A percentile compares a stretch with the other conserved stretches of the same genome.
Conservation (phyloP, 1,140 invertebrate genomes). For the Anastatus disparis region DNA sequence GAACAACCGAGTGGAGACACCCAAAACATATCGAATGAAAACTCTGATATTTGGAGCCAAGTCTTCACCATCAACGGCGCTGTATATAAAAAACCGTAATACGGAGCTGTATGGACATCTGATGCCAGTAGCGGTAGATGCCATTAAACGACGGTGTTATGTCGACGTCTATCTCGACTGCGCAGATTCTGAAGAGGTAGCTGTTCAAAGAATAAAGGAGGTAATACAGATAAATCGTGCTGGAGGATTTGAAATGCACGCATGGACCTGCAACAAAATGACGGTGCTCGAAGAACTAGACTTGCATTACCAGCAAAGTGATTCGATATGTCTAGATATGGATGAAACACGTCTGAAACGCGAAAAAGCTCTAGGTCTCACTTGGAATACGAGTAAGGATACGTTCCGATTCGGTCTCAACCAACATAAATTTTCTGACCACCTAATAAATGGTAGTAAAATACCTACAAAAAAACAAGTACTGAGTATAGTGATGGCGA, state of each 20-base stretch:
- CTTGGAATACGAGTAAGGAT: neutral
- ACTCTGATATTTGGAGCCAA: slow-evolving; percentile 54
- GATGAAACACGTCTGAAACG: too few relatives aligned
- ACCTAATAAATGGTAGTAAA: too few relatives aligned
- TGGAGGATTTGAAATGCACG: slow-evolving; percentile 19
- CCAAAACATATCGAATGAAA: slow-evolving; percentile 47
- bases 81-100: slow-evolving; percentile 16
- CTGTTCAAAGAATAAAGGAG: neutral
- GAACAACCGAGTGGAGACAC: neutral
- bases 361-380: neutral
- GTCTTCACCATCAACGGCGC: slow-evolving; percentile 50
- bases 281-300: neutral
- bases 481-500: slow-evolving; percentile 44
- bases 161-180: neutral
- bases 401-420: neutral
- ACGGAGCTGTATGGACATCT: neutral
- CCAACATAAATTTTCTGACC: too few relatives aligned
- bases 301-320: neutral
- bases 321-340: too few relatives aligned
- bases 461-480: slow-evolving; percentile 47
- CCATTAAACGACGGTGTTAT: neutral
- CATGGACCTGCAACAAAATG: neutral
- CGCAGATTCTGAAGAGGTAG: neutral
- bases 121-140: neutral
- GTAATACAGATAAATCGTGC: neutral